Base-by-base conservation (phyloP, 2,888 invertebrate genomes). In the Latrodectus elegans region DNA sequence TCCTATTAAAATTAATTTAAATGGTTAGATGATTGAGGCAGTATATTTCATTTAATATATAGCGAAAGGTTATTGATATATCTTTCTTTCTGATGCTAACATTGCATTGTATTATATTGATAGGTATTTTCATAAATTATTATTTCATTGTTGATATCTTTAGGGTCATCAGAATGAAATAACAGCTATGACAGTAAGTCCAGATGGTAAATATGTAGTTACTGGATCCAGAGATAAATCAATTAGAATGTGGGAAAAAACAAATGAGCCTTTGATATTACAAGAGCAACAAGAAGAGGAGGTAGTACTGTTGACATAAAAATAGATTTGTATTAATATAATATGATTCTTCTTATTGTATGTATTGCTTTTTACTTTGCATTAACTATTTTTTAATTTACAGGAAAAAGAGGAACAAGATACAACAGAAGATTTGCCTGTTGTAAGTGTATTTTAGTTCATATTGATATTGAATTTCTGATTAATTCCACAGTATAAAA, bases 141-240 rank as follows among this genome's bases (percentile, higher is more conserved):
- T 38, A 38, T 38, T 38, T 38, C 38, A 38, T 2, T 4, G 38
- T 4, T 38, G 38, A 6, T 38, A 74, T 79, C 76, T 89, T 74
- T 88, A 97, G 95, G 96, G 96, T 3, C 98, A 98, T 92, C 94
- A 94, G 89, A 97, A 96, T 3, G 95, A 96, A 92, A 95, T 96
- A 1, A 95, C 95, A 94, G 93, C 93, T 89, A 92, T 98, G 90
- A 93, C 95, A 0, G 95, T 97, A 67, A 96, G 96, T 90, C 95
- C 96, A 0, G 96, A 95, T 92, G 98, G 97, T 0, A 93, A 95
- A 89, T 95, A 94, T 92, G 94, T 95, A 17, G 95, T 95, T 9
- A 95, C 96, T 26, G 96, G 96, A 91, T 97, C 98, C 52, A 95
- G 95, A 0, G 99, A 99, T 93, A 94, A 95, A 90, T 96, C 97